Evolutionary conservation across 1,140 invertebrate species (phyloP).

Genomic region (Asobara japonica): DNA sequence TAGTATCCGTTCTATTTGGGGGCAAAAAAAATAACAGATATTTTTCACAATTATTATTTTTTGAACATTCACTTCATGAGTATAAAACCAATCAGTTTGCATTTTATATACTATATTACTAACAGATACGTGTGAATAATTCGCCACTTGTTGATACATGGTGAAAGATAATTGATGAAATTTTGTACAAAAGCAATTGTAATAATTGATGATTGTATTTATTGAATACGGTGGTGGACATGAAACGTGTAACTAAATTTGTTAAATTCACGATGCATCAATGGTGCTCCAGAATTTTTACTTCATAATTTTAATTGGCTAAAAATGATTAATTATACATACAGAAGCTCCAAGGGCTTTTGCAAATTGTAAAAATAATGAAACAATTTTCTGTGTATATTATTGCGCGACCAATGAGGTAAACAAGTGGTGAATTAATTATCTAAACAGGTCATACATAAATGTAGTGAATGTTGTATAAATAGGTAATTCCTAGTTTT

Average conservation of each 20-base stretch:
- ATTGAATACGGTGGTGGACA: no score
- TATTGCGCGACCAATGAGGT: conserved; percentile 46
- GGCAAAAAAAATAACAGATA: no score
- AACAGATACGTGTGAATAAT: background rate
- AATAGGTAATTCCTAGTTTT: conserved; percentile 18
- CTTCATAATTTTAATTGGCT: background rate
- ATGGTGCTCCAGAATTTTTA: background rate
- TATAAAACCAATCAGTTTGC: background rate
- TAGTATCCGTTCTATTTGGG: conserved; percentile 1
- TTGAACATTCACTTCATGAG: conserved; percentile 12
- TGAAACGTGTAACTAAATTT: background rate
- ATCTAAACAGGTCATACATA: conserved; percentile 27
- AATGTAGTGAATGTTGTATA: conserved; percentile 22
- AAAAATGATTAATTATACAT: background rate
- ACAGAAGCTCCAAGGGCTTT: background rate
- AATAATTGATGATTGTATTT: background rate
- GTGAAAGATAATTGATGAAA: background rate
- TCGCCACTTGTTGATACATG: background rate
- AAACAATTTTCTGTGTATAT: conserved; percentile 23
- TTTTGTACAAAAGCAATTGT: background rate
- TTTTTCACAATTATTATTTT: background rate
- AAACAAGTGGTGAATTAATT: conserved; percentile 50
- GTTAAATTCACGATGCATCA: background rate
- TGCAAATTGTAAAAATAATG: conserved; percentile 7
- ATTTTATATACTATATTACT: background rate